phyloP scores from a whole-genome alignment of 2,888 invertebrate species.

The Stenoptilia bipunctidactyla region DNA sequence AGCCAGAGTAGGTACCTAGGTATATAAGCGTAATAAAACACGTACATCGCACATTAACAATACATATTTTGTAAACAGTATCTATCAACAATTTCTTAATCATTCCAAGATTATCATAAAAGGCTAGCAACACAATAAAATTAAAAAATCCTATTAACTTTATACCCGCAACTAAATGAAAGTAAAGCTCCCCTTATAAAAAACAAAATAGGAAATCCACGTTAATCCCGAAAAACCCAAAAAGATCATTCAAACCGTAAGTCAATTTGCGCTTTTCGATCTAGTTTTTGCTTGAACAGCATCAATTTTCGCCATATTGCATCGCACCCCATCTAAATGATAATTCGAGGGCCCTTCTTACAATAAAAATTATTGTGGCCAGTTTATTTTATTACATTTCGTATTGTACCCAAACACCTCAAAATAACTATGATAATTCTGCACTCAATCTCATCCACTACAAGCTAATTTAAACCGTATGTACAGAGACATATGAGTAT shows the following conservation, averaged over 20 bases:
- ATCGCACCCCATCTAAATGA: constrained; percentile 65
- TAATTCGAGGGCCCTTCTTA: constrained; percentile 60
- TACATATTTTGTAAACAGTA: too few species aligned
- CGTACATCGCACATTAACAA: too few species aligned
- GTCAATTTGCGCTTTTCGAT: constrained; percentile 43
- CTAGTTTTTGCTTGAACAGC: constrained; percentile 36
- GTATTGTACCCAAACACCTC: constrained; percentile 57
- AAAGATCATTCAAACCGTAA: constrained; percentile 36
- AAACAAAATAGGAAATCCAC: not conserved
- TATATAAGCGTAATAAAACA: too few species aligned
- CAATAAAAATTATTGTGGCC: constrained; percentile 69
- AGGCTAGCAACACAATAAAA: too few species aligned
- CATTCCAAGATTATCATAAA: too few species aligned
- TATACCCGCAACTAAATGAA: too few species aligned
- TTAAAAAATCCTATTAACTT: too few species aligned
- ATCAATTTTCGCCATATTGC: constrained; percentile 58
- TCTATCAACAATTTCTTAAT: too few species aligned
- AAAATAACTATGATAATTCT: not conserved
- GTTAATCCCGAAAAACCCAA: constrained; percentile 26
- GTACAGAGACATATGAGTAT: too few species aligned
- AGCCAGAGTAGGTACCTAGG: too few species aligned
- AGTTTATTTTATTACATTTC: constrained; percentile 68
- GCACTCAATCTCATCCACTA: too few species aligned
- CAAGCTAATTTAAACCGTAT: constrained; percentile 15
- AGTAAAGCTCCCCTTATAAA: not conserved